phyloP scores from a whole-genome alignment of 1,140 invertebrate species.

The Panonychus citri region DNA sequence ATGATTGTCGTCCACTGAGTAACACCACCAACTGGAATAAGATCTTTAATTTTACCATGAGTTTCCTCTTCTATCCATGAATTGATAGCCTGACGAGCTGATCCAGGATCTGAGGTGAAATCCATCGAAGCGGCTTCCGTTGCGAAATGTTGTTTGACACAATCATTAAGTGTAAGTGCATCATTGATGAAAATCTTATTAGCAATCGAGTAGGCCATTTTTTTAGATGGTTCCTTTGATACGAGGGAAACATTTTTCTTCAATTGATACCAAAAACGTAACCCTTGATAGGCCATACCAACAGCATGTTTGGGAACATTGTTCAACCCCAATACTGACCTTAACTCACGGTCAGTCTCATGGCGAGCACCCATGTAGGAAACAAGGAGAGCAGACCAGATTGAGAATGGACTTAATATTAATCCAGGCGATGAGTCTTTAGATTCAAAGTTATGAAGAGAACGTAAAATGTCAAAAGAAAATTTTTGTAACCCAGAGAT shows the following conservation, averaged over 20 bases:
- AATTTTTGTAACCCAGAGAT: slow-evolving; percentile 2
- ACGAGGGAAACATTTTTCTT: slow-evolving; percentile 14
- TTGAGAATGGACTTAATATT: slow-evolving; percentile 14
- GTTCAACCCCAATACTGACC: slow-evolving; percentile 12
- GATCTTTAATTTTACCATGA: slow-evolving; percentile 36
- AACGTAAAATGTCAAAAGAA: slow-evolving; percentile 4
- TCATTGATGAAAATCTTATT: slow-evolving; percentile 14
- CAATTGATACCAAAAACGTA: slow-evolving; percentile 10
- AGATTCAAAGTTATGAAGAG: slow-evolving; percentile 6
- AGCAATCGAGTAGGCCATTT: slow-evolving; percentile 2
- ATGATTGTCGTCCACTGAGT: slow-evolving; percentile 22
- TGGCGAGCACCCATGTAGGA: slow-evolving; percentile 19
- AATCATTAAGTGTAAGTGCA: slow-evolving; percentile 7
- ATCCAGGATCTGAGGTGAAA: slow-evolving; percentile 28
- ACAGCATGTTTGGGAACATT: slow-evolving; percentile 7
- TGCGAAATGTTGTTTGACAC: slow-evolving; percentile 16
- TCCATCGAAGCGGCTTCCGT: slow-evolving; percentile 36
- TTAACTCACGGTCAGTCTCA: slow-evolving; percentile 17
- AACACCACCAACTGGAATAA: slow-evolving; percentile 21
- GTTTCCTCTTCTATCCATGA: slow-evolving; percentile 44
- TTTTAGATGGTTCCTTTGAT: not conserved
- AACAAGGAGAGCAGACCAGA: slow-evolving; percentile 15
- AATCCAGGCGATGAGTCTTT: slow-evolving; percentile 8
- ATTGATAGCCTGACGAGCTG: slow-evolving; percentile 36
- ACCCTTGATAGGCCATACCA: slow-evolving; percentile 11